Conservation (phyloP, 2,113 vertebrate genomes). For the Tylochromis polylepis region DNA sequence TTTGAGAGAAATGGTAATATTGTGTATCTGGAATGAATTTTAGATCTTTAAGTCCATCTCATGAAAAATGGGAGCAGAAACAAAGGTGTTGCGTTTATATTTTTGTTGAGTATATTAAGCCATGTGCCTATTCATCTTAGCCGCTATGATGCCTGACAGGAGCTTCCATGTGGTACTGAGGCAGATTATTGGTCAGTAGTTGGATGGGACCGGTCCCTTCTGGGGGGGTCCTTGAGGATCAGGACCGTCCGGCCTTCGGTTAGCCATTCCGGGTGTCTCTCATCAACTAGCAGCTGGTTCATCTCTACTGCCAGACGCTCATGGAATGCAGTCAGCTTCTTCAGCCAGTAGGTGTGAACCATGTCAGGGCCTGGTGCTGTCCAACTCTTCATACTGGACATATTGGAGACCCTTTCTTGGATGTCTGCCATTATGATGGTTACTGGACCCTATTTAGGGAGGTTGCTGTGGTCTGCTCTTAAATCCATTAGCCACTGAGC, state of each 20-base stretch:
- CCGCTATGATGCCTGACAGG: fast-evolving
- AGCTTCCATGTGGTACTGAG: fast-evolving
- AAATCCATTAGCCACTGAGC: too few species aligned
- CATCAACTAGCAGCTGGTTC: neutral
- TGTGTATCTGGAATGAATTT: too few species aligned
- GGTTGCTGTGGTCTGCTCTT: too few species aligned
- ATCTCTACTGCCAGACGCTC: fast-evolving
- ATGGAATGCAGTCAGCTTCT: fast-evolving
- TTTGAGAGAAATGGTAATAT: too few species aligned
- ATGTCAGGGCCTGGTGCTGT: fast-evolving
- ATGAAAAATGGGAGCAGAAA: too few species aligned
- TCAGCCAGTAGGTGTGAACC: fast-evolving
- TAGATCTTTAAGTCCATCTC: too few species aligned
- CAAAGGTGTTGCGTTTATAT: too few species aligned
- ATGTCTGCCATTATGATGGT: too few species aligned
- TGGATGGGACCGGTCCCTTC: neutral
- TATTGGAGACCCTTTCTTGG: neutral
- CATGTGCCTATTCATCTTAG: neutral
- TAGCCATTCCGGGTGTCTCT: neutral
- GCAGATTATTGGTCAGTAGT: neutral
- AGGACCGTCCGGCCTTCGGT: fast-evolving
- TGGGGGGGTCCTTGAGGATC: neutral
- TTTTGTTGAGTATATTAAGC: too few species aligned
- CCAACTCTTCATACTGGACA: neutral
- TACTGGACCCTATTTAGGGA: too few species aligned